A percentile compares a stretch with the other conserved stretches of the same genome.
Conservation (phyloP, 2,113 vertebrate species). For the Cnemophilus loriae region DNA sequence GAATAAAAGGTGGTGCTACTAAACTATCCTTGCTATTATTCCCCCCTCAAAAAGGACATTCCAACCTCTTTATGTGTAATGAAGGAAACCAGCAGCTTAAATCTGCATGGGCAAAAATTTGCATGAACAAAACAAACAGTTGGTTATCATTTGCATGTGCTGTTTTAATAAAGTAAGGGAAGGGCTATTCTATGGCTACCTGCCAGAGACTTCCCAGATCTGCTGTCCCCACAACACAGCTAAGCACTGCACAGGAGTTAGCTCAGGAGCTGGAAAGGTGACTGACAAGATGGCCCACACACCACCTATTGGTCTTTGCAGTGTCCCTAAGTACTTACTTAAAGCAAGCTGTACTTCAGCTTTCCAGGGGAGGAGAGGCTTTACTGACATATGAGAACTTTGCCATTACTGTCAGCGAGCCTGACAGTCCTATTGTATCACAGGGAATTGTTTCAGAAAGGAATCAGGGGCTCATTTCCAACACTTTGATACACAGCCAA, state of each 20-base stretch:
- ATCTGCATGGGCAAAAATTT: constrained; percentile 31
- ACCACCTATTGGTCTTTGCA: background rate
- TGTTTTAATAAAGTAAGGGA: background rate
- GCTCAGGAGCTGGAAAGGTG: background rate
- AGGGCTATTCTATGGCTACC: background rate
- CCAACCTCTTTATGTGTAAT: background rate
- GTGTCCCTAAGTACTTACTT: background rate
- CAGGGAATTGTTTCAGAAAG: background rate
- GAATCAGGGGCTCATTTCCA: background rate
- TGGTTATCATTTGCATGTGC: background rate
- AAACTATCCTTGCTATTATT: background rate
- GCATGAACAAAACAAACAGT: constrained; percentile 11
- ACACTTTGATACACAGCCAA: background rate
- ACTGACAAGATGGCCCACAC: background rate
- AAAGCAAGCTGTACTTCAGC: background rate
- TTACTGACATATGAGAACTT: background rate
- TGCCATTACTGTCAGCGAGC: background rate
- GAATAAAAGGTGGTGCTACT: background rate
- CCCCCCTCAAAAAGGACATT: background rate
- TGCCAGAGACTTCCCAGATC: background rate
- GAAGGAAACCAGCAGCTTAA: background rate
- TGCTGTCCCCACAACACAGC: background rate
- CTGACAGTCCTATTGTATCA: background rate
- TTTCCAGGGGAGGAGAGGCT: background rate
- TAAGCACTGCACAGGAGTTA: background rate